phyloP scores from a whole-genome alignment of 2,888 invertebrate genomes.

The Amblyteles armatorius region DNA sequence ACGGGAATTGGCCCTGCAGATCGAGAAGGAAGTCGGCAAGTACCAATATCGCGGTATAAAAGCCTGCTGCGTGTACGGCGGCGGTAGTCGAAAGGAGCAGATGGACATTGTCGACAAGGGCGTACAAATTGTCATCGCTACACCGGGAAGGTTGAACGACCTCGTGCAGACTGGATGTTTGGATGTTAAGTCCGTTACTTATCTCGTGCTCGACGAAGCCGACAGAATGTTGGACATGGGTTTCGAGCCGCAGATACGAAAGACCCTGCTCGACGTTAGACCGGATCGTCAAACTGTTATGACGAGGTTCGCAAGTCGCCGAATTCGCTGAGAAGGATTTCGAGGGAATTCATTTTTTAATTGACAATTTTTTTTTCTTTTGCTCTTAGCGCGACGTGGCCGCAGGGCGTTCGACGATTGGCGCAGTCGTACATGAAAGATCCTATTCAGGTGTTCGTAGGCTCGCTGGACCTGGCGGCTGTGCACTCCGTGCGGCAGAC shows the following conservation, averaged over 20 bases:
- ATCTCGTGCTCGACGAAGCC: constrained; percentile 96
- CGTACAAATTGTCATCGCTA: constrained; percentile 98
- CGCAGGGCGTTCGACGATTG: constrained; percentile 92
- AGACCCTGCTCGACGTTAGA: constrained; percentile 91
- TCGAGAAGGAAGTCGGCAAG: constrained; percentile 95
- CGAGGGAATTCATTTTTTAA: neutral
- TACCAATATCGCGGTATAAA: constrained; percentile 95
- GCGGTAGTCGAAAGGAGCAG: constrained; percentile 93
- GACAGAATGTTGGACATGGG: constrained; percentile 96
- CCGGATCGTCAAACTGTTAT: constrained; percentile 98
- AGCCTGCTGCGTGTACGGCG: constrained; percentile 96
- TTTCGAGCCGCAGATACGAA: constrained; percentile 95
- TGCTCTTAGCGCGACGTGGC: constrained; percentile 94
- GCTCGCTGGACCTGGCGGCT: constrained; percentile 94
- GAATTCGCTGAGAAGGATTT: neutral
- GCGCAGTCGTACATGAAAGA: constrained; percentile 95
- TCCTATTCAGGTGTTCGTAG: constrained; percentile 96
- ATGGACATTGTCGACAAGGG: constrained; percentile 90
- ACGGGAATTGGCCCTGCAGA: constrained; percentile 96
- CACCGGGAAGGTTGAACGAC: constrained; percentile 97
- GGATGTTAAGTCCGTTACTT: constrained; percentile 92
- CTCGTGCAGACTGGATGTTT: constrained; percentile 89
- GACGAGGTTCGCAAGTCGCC: constrained; percentile 89
- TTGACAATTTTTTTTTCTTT: neutral
- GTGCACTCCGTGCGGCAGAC: constrained; percentile 94